Evolutionary conservation across 1,140 invertebrate species (phyloP), one percentile per base, ranked within the genome.

Genomic region (Zaprionus tsacasi): DNA sequence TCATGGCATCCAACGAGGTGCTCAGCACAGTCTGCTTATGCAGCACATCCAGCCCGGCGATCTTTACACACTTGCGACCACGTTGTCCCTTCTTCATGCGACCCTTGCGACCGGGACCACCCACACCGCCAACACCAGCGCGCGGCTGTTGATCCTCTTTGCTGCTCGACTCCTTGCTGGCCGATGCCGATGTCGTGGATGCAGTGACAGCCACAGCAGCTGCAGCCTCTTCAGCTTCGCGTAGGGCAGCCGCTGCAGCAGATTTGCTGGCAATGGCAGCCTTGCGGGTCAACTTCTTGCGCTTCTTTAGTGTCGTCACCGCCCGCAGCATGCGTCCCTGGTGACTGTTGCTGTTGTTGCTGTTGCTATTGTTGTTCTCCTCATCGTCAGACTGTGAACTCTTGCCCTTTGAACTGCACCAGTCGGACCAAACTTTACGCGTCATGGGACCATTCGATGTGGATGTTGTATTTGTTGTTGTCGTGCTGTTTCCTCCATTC

Each of bases 1-100:
- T 94, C 73, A 94, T 93, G 56, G 93, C 91, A 59, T 94, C 94
- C 63, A 92, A 85, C 21, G 93, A 94, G 1, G 97, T 98, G 82
- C 97, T 98, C 4, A 98, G 94, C 56, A 99, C 93, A 17, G 98
- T 99, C 92, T 98, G 96, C 82, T 95, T 97, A 92, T 99, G 98
- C 67, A 99, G 93, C 71, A 98, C 93, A 93, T 98, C 98, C 59
- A 99, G 93, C 17, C 97, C 97, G 68, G 96, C 96, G 77, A 97
- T 97, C 93, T 93, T 93, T 8, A 92, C 45, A 21, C 77, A 89
- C 11, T 91, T 92, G 7, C 81, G 69, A 7, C 91, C 86, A 0
- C 91, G 79, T 0, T 76, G 78, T 0, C 85, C 85, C 76, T 93
- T 79, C 55, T 89, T 89, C 30, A 90, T 79, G 52, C 90, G 87